Conservation (phyloP, 2,797 vertebrate species). For the Cichlasoma orientale region DNA sequence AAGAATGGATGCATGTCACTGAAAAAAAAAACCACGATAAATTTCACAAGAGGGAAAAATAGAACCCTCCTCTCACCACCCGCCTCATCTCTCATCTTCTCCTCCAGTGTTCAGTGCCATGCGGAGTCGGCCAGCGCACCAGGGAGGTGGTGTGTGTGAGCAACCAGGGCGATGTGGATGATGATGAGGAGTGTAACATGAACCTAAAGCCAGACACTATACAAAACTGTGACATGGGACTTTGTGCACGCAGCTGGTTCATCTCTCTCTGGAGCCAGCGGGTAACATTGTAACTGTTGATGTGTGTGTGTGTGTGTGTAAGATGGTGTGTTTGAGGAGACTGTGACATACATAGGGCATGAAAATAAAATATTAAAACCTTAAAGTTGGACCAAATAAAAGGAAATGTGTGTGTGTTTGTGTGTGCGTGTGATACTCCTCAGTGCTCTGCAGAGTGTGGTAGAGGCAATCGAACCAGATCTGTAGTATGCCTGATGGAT, state of each 20-base stretch:
- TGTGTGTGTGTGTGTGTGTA: not conserved
- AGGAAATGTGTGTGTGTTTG: not conserved
- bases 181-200: constrained; percentile 80
- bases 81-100: not conserved
- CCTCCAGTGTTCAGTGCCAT: constrained; percentile 80
- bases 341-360: not conserved
- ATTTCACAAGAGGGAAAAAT: not conserved
- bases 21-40: not conserved
- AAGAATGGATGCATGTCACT: not conserved
- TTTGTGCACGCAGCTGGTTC: constrained; percentile 83
- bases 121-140: constrained; percentile 79
- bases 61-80: not conserved
- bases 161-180: constrained; percentile 77
- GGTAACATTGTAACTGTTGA: constrained; percentile 57
- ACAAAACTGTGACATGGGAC: constrained; percentile 82
- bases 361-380: not conserved
- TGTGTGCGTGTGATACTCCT: not conserved
- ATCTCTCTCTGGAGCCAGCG: constrained; percentile 78
- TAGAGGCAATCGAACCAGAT: constrained; percentile 71
- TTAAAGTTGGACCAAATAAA: not conserved
- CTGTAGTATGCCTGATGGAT: constrained; percentile 74
- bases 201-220: constrained; percentile 74
- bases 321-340: no score
- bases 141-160: constrained; percentile 80
- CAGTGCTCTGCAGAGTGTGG: constrained; percentile 82